Evolutionary conservation across 2,113 vertebrate genomes (phyloP).

Genomic region (Grallaria varia): DNA sequence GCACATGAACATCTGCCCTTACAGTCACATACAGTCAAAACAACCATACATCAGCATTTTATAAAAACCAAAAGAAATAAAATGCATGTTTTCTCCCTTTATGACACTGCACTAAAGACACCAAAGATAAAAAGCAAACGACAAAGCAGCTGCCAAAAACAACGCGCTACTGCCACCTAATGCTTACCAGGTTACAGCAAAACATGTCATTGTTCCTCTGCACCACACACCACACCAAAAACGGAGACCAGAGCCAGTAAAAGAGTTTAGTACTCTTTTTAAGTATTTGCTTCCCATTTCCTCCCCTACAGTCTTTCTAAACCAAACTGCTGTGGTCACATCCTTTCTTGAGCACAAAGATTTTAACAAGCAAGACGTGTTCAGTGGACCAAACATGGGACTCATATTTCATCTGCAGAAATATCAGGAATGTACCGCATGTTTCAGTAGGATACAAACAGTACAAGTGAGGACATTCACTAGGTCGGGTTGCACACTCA

Average conservation of each 20-base stretch:
- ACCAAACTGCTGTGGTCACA: not conserved
- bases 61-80: not conserved
- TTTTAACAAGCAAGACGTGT: not conserved
- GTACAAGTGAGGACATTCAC: not conserved
- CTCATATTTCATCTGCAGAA: not conserved
- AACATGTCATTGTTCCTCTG: not conserved
- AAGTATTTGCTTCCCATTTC: not conserved
- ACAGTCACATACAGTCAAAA: not conserved
- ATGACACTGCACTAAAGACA: not conserved
- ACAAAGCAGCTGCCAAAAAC: conserved; percentile 68
- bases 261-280: not conserved
- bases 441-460: not conserved
- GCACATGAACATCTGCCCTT: not conserved
- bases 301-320: not conserved
- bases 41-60: not conserved
- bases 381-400: not conserved
- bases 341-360: not conserved
- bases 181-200: conserved; percentile 60
- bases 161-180: conserved; percentile 92
- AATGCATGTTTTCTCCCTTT: not conserved
- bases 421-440: not conserved
- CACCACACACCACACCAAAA: not conserved
- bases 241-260: not conserved
- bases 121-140: not conserved
- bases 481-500: not conserved